Base-by-base conservation (phyloP, 2,888 invertebrate species). In the Erannis defoliaria region DNA sequence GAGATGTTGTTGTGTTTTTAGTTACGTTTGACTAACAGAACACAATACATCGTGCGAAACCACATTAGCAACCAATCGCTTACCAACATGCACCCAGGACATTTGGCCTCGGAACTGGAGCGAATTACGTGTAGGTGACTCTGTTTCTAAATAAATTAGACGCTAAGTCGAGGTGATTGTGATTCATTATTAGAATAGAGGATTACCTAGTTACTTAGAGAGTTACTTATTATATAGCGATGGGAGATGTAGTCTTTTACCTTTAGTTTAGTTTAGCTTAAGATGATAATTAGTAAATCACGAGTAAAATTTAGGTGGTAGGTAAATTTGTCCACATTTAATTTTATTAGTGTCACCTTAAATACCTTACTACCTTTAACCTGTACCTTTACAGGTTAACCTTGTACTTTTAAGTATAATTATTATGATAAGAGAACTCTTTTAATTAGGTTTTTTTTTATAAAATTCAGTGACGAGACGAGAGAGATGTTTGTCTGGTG, bases 121-220 rank as follows among this genome's bases (percentile, higher is more conserved):
- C 46, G 31, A 45, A 23, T 45, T 53, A 40, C 9, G 29, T 45
- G 55, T 18, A 50, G 37, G 50, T 45, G 57, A 51, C 43, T 45
- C 14, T 26, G 35, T 43, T 45, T 35, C 53, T 42, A 42, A 48
- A 35, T 60, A 53, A 59, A 53, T 59, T 33, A 48, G 40, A 26
- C 26, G 29, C 21, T 12, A 42, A 55, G 45, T 40, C 35, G n/a
- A 21, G 21, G 12, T 35, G 19, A 43, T 42, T 9, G 50, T 37
- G 50, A 57, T 57, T 57, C 18, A 50, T 57, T 57, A 50, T 42
- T 33, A 12, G 14, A 35, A 26, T 16, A 35, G 21, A 43, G 49
- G 49, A 49, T 49, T 16, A n/a, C 45, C 29, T 40, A 40, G 14
- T 43, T 43, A 26, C 26, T 45, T 45, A 45, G 9, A 42, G 42